A percentile compares a stretch with the other conserved stretches of the same genome.
phyloP scores from a whole-genome alignment of 1,140 invertebrate genomes.

The Bombus impatiens region DNA sequence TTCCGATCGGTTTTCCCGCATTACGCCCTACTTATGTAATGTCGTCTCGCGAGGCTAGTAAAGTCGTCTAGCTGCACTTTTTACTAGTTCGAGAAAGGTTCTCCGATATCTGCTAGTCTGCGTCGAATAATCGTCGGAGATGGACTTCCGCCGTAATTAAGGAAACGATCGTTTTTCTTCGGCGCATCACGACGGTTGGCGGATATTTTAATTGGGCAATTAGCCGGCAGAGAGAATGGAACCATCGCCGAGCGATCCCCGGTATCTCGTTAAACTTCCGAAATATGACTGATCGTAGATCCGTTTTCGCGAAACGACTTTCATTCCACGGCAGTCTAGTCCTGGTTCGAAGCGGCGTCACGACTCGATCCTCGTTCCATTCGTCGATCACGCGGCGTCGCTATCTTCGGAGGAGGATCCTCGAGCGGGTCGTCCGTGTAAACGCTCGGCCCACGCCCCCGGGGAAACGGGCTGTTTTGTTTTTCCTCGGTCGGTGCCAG shows the following conservation, averaged over 20 bases:
- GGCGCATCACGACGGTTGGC: constrained; percentile 16
- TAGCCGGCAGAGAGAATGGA: constrained; percentile 15
- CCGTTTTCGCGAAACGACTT: constrained; percentile 19
- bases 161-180: constrained; percentile 44
- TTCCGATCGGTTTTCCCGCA: background rate
- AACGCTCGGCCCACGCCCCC: constrained; percentile 10
- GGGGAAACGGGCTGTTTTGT: constrained; percentile 65
- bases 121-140: background rate
- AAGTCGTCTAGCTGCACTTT: background rate
- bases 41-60: background rate
- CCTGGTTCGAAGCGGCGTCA: too few species aligned
- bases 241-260: background rate
- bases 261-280: constrained; percentile 31
- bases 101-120: background rate
- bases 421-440: background rate
- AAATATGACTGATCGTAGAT: constrained; percentile 38
- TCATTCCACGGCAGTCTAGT: background rate
- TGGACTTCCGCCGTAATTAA: constrained; percentile 21
- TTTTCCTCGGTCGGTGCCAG: constrained; percentile 67
- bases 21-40: background rate
- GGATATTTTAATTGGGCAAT: constrained; percentile 48
- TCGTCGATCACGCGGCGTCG: background rate
- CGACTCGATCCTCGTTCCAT: background rate
- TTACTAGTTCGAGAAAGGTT: background rate
- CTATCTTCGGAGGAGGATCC: background rate